Percentiles rank a stretch among this genome's conserved stretches.
Conservation (phyloP, 2,113 vertebrate genomes). For the Phalacrocorax brasilianus region DNA sequence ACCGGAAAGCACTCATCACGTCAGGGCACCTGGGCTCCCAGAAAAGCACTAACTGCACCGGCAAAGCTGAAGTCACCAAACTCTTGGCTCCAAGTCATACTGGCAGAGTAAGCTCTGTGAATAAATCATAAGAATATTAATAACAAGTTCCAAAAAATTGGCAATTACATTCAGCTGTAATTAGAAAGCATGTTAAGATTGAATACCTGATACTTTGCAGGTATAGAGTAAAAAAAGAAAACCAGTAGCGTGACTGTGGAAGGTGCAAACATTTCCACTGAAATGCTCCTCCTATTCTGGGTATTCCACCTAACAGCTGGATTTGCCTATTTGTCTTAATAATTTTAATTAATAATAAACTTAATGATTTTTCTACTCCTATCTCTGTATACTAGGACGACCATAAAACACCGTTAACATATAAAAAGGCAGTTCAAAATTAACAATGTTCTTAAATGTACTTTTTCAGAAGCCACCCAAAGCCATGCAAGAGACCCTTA, state of each 20-base stretch:
- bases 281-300: background rate
- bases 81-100: background rate
- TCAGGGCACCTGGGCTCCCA: background rate
- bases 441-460: background rate
- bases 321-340: background rate
- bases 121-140: background rate
- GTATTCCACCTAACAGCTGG: background rate
- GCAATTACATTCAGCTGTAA: background rate
- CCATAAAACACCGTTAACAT: background rate
- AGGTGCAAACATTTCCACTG: background rate
- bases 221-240: background rate
- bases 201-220: background rate
- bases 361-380: background rate
- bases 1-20: background rate
- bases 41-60: background rate
- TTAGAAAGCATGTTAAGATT: background rate
- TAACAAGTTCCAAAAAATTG: background rate
- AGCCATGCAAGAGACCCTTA: background rate
- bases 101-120: background rate
- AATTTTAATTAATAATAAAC: background rate
- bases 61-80: background rate
- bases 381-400: background rate
- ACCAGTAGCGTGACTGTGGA: background rate
- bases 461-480: background rate
- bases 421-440: background rate